These are phyloP conservation scores for Temnothorax nylanderi DNA, from an alignment of 1,140 invertebrate genomes.

Conservation along the genomic window DNA sequence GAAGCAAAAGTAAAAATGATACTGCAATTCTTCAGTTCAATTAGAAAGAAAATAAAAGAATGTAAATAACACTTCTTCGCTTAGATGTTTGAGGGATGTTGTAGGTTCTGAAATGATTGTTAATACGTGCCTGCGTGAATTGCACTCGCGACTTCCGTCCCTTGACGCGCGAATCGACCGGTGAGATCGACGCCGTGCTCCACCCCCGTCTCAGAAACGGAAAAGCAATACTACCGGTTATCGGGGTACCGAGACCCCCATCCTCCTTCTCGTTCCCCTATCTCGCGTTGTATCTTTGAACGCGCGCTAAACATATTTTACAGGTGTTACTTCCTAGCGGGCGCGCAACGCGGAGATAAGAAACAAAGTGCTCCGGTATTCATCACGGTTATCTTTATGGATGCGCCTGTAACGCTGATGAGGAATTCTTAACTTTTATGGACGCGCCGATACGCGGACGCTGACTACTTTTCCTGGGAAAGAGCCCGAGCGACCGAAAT, in stretches of 20 bases:
- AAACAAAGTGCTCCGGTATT: constrained; percentile 56
- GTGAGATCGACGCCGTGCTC: constrained; percentile 25
- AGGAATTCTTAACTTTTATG: constrained; percentile 68
- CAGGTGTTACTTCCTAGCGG: constrained; percentile 72
- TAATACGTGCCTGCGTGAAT: background rate
- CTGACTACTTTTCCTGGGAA: constrained; percentile 29
- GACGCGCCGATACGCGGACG: constrained; percentile 29
- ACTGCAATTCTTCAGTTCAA: background rate
- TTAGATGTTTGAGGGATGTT: background rate
- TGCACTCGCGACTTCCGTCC: background rate
- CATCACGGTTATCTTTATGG: constrained; percentile 68
- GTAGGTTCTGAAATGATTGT: background rate
- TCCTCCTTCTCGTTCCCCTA: constrained; percentile 17
- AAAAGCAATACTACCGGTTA: constrained; percentile 46
- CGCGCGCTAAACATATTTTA: constrained; percentile 64
- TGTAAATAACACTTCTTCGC: background rate
- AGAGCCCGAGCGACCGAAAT: constrained; percentile 18
- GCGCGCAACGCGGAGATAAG: constrained; percentile 58
- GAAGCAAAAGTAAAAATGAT: no score
- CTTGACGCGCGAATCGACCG: constrained; percentile 35
- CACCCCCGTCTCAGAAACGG: constrained; percentile 26
- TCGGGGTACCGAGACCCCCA: background rate
- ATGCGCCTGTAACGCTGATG: constrained; percentile 54
- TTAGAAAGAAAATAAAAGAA: background rate
- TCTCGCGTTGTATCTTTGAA: constrained; percentile 64